These are phyloP conservation scores for Simalia tracyae DNA, from an alignment of 2,797 vertebrate species.

Conservation along the genomic window DNA sequence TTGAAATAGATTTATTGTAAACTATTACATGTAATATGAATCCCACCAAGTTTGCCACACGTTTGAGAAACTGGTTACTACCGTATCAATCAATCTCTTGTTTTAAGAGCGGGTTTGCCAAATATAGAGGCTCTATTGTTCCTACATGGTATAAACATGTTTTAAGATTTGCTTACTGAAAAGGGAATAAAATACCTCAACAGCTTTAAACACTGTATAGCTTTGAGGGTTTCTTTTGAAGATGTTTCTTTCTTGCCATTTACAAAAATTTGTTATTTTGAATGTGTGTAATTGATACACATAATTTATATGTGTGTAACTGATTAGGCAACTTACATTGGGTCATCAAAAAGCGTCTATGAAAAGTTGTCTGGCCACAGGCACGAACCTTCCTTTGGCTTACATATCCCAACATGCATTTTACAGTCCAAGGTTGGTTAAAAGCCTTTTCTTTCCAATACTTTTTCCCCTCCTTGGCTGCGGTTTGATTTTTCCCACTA, in stretches of 20 bases:
- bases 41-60: background rate
- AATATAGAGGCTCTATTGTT: conserved; percentile 50
- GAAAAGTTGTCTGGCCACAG: background rate
- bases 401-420: background rate
- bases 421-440: background rate
- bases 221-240: conserved; percentile 39
- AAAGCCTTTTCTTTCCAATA: background rate
- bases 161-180: conserved; percentile 65
- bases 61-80: background rate
- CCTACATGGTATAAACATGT: conserved; percentile 57
- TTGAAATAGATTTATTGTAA: background rate
- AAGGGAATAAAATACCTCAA: conserved; percentile 79
- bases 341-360: background rate
- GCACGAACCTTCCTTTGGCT: background rate
- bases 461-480: accelerated
- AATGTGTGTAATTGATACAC: background rate
- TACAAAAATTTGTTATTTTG: background rate
- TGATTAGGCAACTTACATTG: background rate
- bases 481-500: background rate
- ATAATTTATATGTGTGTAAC: background rate
- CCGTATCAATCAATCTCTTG: background rate
- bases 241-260: background rate
- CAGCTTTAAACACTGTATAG: conserved; percentile 36
- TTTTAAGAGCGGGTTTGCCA: conserved; percentile 41
- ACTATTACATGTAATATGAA: background rate